These are phyloP conservation scores for Aselliscus stoliczkanus DNA, from an alignment of 2,797 vertebrate genomes.

Conservation along the genomic window DNA sequence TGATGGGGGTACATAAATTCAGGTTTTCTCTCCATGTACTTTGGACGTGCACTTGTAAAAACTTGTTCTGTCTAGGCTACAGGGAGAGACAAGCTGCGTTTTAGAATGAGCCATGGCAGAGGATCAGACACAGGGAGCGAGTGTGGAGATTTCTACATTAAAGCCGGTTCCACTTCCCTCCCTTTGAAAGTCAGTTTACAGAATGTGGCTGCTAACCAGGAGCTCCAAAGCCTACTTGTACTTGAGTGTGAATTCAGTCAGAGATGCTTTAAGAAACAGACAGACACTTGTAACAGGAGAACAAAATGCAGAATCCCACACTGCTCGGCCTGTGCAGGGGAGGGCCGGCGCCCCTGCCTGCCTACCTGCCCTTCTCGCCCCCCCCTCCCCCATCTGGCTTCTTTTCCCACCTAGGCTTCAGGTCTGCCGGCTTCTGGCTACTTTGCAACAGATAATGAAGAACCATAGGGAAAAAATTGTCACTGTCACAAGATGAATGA, in stretches of 20 bases:
- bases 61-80: slow-evolving; percentile 76
- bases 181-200: slow-evolving; percentile 68
- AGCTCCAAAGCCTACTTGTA: slow-evolving; percentile 65
- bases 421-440: accelerated
- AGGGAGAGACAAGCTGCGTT: slow-evolving; percentile 75
- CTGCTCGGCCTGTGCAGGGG: accelerated
- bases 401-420: accelerated
- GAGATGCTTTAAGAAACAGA: slow-evolving; percentile 20
- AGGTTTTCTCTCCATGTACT: slow-evolving; percentile 69
- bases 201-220: slow-evolving; percentile 69
- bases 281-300: neutral
- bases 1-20: slow-evolving; percentile 70
- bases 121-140: slow-evolving; percentile 79
- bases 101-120: slow-evolving; percentile 78
- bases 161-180: slow-evolving; percentile 67
- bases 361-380: neutral
- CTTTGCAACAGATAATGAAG: neutral
- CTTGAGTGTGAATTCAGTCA: slow-evolving; percentile 46
- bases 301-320: accelerated
- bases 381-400: accelerated
- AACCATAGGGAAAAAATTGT: neutral
- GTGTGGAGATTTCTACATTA: slow-evolving; percentile 70
- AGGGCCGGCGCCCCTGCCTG: neutral
- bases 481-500: neutral
- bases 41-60: slow-evolving; percentile 72